These are phyloP conservation scores for Boulengeromyrus knoepffleri DNA, from an alignment of 2,113 vertebrate species.

Conservation along the genomic window DNA sequence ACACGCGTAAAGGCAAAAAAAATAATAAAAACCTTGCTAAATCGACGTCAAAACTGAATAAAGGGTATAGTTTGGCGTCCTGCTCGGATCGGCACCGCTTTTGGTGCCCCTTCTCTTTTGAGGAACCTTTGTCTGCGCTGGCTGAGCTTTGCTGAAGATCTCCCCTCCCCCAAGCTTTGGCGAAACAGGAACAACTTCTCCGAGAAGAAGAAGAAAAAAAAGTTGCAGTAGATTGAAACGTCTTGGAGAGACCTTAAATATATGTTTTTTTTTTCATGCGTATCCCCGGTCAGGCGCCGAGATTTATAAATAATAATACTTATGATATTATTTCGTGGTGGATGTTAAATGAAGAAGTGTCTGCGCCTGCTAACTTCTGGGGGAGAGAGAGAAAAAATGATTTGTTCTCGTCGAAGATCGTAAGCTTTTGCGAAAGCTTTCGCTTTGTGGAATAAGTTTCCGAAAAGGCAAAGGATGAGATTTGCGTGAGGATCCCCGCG, in stretches of 20 bases:
- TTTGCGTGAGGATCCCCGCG: conserved; percentile 19
- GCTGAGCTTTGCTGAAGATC: conserved; percentile 48
- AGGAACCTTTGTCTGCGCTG: conserved; percentile 20
- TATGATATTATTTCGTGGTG: conserved; percentile 14
- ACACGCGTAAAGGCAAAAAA: background rate
- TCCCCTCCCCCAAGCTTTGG: conserved; percentile 67
- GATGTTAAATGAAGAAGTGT: conserved; percentile 22
- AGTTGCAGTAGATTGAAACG: conserved; percentile 68
- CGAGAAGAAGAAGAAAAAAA: conserved; percentile 53
- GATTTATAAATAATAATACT: conserved; percentile 44
- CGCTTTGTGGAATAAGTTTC: conserved; percentile 35
- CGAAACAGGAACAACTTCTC: conserved; percentile 77
- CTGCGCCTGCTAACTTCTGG: background rate
- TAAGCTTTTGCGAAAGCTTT: conserved; percentile 22
- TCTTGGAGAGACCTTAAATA: conserved; percentile 59
- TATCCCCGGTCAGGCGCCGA: conserved; percentile 57
- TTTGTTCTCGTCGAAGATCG: conserved; percentile 38
- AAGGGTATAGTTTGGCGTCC: background rate
- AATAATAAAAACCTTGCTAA: background rate
- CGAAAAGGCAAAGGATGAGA: conserved; percentile 27
- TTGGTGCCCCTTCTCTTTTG: background rate
- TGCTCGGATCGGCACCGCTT: background rate
- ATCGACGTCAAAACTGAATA: background rate
- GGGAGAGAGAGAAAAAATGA: conserved; percentile 12
- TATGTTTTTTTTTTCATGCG: conserved; percentile 33